Evolutionary conservation across 2,113 vertebrate species (phyloP).

Genomic region (Atherinomorus stipes): DNA sequence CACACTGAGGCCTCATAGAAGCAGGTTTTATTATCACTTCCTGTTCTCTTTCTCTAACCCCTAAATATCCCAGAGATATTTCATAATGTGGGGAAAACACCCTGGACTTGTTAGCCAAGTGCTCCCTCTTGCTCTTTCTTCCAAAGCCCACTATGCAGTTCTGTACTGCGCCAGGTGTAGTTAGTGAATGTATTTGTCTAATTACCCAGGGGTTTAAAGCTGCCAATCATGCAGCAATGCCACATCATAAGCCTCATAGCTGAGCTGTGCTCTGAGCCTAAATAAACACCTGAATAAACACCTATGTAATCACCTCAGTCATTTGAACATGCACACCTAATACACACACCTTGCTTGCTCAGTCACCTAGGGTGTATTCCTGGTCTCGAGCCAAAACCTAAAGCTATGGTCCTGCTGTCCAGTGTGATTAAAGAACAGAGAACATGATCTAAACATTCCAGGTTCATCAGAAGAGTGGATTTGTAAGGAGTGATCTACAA

Average conservation of each 20-base stretch:
- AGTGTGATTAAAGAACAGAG: slow-evolving; percentile 48
- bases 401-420: slow-evolving; percentile 33
- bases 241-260: slow-evolving; percentile 73
- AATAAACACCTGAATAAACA: slow-evolving; percentile 81
- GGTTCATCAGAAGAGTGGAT: slow-evolving; percentile 54
- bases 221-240: slow-evolving; percentile 74
- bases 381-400: slow-evolving; percentile 41
- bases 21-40: slow-evolving; percentile 66
- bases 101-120: slow-evolving; percentile 60
- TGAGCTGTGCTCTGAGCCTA: slow-evolving; percentile 55
- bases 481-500: slow-evolving; percentile 53
- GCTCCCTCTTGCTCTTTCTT: slow-evolving; percentile 32
- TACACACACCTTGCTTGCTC: slow-evolving; percentile 54
- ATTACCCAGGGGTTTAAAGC: slow-evolving; percentile 65
- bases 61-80: slow-evolving; percentile 64
- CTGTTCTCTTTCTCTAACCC: slow-evolving; percentile 58
- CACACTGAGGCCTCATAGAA: slow-evolving; percentile 41
- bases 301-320: slow-evolving; percentile 73
- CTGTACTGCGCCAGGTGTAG: slow-evolving; percentile 61
- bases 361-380: slow-evolving; percentile 43
- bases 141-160: slow-evolving; percentile 42
- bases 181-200: slow-evolving; percentile 72
- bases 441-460: slow-evolving; percentile 47
- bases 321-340: slow-evolving; percentile 51
- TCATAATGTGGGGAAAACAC: slow-evolving; percentile 68